phyloP scores from a whole-genome alignment of 2,113 vertebrate genomes.

The Herpailurus yagouaroundi region DNA sequence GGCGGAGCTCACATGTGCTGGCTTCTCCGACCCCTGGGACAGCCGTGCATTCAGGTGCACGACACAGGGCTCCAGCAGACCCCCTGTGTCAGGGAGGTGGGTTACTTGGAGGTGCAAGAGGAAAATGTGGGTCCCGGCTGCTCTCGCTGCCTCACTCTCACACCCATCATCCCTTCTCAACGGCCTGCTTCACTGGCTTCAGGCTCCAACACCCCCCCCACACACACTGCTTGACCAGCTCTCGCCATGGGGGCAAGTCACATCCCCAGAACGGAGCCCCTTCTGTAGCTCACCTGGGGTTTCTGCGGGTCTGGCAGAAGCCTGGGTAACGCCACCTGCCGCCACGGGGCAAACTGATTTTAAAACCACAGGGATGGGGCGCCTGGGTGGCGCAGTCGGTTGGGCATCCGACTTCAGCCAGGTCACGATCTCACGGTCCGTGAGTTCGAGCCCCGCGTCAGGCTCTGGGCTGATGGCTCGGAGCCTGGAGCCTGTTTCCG shows the following conservation, averaged over 20 bases:
- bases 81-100: not conserved
- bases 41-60: rapidly evolving
- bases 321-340: not conserved
- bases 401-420: too few species aligned
- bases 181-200: not conserved
- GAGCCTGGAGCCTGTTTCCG: too few species aligned
- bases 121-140: not conserved
- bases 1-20: rapidly evolving
- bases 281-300: rapidly evolving
- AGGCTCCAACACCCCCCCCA: not conserved
- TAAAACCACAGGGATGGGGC: not conserved
- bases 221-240: not conserved
- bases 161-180: not conserved
- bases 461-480: too few species aligned
- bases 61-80: not conserved
- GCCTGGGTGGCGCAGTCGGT: too few species aligned
- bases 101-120: not conserved
- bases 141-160: not conserved
- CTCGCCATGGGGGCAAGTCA: not conserved
- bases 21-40: rapidly evolving
- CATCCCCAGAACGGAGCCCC: not conserved
- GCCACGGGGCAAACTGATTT: not conserved
- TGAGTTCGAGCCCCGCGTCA: too few species aligned
- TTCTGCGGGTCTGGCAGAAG: not conserved
- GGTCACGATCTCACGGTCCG: too few species aligned